phyloP scores from a whole-genome alignment of 2,113 vertebrate genomes.

The Egretta garzetta region DNA sequence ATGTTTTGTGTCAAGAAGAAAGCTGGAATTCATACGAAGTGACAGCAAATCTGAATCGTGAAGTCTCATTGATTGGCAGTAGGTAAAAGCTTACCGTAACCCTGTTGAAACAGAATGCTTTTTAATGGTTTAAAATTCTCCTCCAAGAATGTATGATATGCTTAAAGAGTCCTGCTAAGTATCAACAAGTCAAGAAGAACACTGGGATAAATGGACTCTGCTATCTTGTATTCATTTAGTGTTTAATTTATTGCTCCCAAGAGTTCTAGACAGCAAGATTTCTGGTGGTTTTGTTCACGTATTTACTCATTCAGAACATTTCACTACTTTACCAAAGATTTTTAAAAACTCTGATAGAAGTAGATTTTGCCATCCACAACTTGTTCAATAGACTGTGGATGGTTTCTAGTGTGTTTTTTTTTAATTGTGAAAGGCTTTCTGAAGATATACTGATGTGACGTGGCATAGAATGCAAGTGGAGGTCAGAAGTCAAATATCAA shows the following conservation, averaged over 20 bases:
- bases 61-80: background rate
- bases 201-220: background rate
- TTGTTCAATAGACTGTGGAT: background rate
- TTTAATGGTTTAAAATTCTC: slow-evolving; percentile 11
- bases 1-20: background rate
- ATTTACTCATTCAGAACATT: background rate
- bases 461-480: background rate
- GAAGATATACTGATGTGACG: background rate
- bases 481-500: background rate
- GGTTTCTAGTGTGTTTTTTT: background rate
- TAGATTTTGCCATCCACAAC: background rate
- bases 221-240: background rate
- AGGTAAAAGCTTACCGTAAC: background rate
- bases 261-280: background rate
- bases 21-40: background rate
- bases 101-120: background rate
- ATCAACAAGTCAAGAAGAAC: background rate
- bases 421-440: background rate
- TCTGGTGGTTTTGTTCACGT: background rate
- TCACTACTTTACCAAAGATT: background rate
- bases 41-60: background rate
- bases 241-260: background rate
- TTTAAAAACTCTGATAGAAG: background rate
- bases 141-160: background rate
- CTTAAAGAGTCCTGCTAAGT: background rate